Evolutionary conservation across 2,888 invertebrate species (phyloP).

Genomic region (Synergus itoensis): DNA sequence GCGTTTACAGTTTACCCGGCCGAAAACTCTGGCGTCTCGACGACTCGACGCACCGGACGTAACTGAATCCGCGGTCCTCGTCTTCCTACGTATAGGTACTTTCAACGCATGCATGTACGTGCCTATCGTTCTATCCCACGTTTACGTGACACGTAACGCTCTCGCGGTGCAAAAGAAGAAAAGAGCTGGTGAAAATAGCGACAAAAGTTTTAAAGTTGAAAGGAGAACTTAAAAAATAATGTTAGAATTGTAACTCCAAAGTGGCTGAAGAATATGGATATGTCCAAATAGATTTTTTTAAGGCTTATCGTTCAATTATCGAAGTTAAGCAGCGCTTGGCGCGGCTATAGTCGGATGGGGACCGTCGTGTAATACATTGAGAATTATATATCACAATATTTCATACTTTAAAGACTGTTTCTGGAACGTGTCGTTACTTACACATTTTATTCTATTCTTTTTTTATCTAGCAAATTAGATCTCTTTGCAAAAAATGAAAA

Average conservation of each 20-base stretch:
- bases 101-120: conserved; percentile 39
- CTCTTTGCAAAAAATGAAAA: too few species aligned
- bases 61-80: conserved; percentile 71
- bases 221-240: background rate
- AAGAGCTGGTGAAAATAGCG: conserved; percentile 13
- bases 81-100: conserved; percentile 44
- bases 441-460: too few species aligned
- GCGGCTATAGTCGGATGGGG: too few species aligned
- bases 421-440: too few species aligned
- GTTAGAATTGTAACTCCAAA: background rate
- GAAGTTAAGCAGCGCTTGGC: too few species aligned
- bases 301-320: too few species aligned
- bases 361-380: too few species aligned
- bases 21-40: conserved; percentile 66
- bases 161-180: conserved; percentile 29
- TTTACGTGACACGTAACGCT: conserved; percentile 31
- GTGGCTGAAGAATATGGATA: too few species aligned
- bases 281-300: too few species aligned
- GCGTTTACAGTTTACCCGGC: conserved; percentile 42
- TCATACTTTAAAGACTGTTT: too few species aligned
- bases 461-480: too few species aligned
- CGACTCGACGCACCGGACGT: conserved; percentile 73
- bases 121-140: conserved; percentile 27
- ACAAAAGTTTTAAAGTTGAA: background rate
- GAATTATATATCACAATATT: too few species aligned